Evolutionary conservation across 2,113 vertebrate species (phyloP).

Genomic region (Zosterops borbonicus): DNA sequence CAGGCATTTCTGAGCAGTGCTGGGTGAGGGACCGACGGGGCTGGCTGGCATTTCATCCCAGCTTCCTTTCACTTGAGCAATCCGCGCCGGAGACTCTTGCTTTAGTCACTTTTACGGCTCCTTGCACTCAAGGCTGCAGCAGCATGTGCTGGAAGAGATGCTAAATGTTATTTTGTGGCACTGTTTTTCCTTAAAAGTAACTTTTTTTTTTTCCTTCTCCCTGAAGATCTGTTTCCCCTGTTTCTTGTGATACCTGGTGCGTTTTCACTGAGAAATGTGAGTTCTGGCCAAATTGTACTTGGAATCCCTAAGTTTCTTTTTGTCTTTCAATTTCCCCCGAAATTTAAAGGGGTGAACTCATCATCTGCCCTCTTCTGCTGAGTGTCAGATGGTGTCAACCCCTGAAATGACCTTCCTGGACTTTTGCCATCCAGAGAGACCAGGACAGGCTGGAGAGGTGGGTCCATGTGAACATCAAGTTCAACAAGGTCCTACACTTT

Average conservation of each 20-base stretch:
- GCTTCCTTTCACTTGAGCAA: conserved; percentile 60
- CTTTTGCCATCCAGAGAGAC: neutral
- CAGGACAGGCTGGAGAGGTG: neutral
- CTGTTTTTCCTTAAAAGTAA: neutral
- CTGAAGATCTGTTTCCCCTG: neutral
- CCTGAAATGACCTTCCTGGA: neutral
- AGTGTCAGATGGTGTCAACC: neutral
- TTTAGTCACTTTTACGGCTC: neutral
- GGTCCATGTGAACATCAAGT: neutral
- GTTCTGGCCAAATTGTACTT: neutral
- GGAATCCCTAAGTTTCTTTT: neutral
- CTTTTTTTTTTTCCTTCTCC: neutral
- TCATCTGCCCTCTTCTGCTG: neutral
- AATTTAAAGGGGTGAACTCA: neutral
- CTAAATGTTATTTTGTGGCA: neutral
- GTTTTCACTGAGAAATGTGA: neutral
- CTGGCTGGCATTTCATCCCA: conserved; percentile 42
- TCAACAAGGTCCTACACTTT: neutral
- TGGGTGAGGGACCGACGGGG: neutral
- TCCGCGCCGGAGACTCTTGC: neutral
- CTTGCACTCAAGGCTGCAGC: neutral
- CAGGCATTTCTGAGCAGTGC: conserved; percentile 14
- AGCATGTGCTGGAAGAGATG: conserved; percentile 9
- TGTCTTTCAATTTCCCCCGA: neutral
- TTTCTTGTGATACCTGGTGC: neutral